These are phyloP conservation scores for Charadrius vociferus DNA, from an alignment of 2,113 vertebrate species.

Conservation along the genomic window DNA sequence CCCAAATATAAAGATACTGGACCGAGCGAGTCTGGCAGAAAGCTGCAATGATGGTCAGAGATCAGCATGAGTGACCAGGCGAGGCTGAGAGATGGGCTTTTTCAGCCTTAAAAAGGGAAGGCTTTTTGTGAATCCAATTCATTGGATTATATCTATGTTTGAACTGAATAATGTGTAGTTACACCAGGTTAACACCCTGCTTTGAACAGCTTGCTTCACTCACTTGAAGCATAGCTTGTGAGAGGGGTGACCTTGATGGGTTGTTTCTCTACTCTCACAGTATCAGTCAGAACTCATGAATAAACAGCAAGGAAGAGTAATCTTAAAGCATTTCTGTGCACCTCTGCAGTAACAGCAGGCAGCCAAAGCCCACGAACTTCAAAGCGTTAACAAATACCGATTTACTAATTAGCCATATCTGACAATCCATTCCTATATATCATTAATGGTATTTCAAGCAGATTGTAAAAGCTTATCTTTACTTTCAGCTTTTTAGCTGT, in stretches of 20 bases:
- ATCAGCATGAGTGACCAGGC: rapidly evolving
- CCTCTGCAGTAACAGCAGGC: background rate
- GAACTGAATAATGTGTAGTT: background rate
- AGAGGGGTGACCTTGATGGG: background rate
- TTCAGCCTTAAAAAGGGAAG: background rate
- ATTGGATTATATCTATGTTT: background rate
- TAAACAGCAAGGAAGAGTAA: background rate
- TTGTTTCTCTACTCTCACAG: background rate
- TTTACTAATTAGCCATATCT: background rate
- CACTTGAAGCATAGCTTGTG: background rate
- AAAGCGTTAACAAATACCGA: background rate
- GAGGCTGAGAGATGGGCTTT: background rate
- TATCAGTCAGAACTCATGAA: background rate
- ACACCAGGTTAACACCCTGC: background rate
- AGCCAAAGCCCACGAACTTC: background rate
- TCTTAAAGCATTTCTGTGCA: background rate
- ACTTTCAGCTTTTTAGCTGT: background rate
- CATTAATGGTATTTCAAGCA: background rate
- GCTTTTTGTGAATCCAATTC: background rate
- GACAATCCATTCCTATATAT: background rate
- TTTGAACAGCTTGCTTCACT: background rate
- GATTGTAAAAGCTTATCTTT: background rate
- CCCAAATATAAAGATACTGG: rapidly evolving
- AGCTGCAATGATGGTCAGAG: background rate
- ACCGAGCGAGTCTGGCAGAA: rapidly evolving